phyloP scores from a whole-genome alignment of 2,888 invertebrate species.

The Drosophila koepferae region DNA sequence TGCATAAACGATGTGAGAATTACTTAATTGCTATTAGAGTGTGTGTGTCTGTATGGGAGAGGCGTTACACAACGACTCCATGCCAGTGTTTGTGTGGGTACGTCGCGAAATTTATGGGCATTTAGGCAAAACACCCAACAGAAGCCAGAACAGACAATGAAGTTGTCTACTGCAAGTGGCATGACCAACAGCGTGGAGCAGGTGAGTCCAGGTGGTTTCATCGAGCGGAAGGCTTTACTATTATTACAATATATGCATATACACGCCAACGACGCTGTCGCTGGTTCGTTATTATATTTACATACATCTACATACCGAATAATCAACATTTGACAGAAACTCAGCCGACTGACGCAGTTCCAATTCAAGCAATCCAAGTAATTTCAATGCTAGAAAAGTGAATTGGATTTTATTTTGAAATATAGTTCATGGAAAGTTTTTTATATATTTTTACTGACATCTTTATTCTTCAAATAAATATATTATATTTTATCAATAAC shows the following conservation, averaged over 20 bases:
- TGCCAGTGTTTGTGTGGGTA: constrained; percentile 40
- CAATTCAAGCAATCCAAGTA: neutral
- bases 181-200: constrained; percentile 12
- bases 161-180: constrained; percentile 68
- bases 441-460: neutral
- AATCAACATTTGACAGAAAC: constrained; percentile 3
- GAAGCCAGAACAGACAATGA: constrained; percentile 58
- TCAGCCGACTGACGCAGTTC: neutral
- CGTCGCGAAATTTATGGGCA: constrained; percentile 63
- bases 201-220: constrained; percentile 29
- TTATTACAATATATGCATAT: constrained; percentile 24
- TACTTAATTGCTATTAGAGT: constrained; percentile 74
- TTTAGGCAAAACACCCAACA: constrained; percentile 48
- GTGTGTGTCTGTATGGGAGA: constrained; percentile 30
- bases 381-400: too few species aligned
- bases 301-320: constrained; percentile 9
- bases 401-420: neutral
- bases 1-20: constrained; percentile 81
- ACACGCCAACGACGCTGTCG: constrained; percentile 23
- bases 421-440: neutral
- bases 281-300: neutral
- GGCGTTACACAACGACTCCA: constrained; percentile 38
- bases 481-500: too few species aligned
- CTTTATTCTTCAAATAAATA: too few species aligned
- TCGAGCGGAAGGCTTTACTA: constrained; percentile 16